These are phyloP conservation scores for Megalops atlanticus DNA, from an alignment of 2,113 vertebrate genomes.

Conservation along the genomic window DNA sequence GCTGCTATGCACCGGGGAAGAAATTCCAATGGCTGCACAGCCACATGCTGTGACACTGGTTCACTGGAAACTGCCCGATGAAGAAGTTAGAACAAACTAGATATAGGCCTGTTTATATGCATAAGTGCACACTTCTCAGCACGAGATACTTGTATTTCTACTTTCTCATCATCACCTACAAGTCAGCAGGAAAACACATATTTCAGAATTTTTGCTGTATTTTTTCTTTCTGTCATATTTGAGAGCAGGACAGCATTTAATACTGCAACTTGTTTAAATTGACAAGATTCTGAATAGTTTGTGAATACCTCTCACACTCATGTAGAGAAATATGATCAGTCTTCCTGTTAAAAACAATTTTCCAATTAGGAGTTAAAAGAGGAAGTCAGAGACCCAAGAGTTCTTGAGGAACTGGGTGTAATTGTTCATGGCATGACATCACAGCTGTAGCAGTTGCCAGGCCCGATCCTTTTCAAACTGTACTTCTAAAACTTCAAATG, in stretches of 20 bases:
- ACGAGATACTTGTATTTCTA: too few species aligned
- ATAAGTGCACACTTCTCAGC: too few species aligned
- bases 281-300: neutral
- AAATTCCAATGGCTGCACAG: too few species aligned
- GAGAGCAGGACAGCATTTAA: neutral
- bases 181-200: too few species aligned
- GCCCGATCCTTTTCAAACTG: neutral
- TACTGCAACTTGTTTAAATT: neutral
- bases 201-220: too few species aligned
- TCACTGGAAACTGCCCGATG: too few species aligned
- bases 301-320: constrained; percentile 1
- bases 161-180: too few species aligned
- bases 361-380: constrained; percentile 35
- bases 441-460: constrained; percentile 5
- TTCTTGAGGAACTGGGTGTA: constrained; percentile 7
- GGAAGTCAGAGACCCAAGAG: constrained; percentile 12
- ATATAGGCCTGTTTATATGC: too few species aligned
- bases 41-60: too few species aligned
- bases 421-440: constrained; percentile 10
- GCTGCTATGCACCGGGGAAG: too few species aligned
- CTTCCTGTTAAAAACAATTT: constrained; percentile 20
- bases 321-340: neutral
- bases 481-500: constrained; percentile 4
- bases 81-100: too few species aligned
- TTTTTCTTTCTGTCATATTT: too few species aligned